phyloP scores from a whole-genome alignment of 2,113 vertebrate species.

The Bucco capensis region DNA sequence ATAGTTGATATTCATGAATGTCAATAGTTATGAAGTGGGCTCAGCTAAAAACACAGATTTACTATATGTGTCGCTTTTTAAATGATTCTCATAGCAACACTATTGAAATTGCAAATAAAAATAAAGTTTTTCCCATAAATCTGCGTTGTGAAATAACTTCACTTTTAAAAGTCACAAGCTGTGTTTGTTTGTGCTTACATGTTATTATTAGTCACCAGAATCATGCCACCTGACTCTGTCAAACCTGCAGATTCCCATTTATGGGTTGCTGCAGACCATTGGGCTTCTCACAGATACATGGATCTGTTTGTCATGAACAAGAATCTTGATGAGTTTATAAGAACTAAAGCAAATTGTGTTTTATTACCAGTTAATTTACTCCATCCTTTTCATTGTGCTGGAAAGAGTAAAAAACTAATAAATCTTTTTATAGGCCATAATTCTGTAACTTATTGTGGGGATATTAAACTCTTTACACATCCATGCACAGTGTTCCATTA shows the following conservation, averaged over 20 bases:
- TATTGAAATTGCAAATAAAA: neutral
- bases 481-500: neutral
- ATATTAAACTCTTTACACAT: neutral
- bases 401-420: neutral
- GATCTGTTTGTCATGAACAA: neutral
- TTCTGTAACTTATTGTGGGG: neutral
- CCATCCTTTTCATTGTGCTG: neutral
- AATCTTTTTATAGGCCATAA: neutral
- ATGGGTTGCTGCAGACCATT: neutral
- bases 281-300: neutral
- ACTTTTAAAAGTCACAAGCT: neutral
- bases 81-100: neutral
- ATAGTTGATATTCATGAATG: neutral
- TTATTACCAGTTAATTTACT: neutral
- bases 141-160: neutral
- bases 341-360: neutral
- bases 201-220: neutral
- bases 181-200: neutral
- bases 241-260: neutral
- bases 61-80: accelerated
- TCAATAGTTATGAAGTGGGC: accelerated
- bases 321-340: neutral
- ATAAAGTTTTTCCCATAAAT: neutral
- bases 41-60: neutral
- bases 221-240: neutral